Evolutionary conservation across 2,888 invertebrate genomes (phyloP), one percentile per base, ranked within the genome.

Genomic region (Allacma fusca): DNA sequence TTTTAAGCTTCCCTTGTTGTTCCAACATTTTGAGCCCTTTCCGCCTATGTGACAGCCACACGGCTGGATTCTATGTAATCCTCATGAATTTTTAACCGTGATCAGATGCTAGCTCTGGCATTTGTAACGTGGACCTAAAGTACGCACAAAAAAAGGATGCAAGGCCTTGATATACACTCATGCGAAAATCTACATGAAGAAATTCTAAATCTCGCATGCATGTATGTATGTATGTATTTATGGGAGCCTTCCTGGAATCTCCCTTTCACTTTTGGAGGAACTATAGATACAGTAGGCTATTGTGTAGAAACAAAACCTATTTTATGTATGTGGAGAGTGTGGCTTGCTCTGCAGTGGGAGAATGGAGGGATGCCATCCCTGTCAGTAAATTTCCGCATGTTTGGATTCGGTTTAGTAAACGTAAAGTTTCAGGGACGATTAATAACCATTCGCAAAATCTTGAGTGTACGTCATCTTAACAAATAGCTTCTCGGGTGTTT

Each of bases 371-470:
- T 50, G 50, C 24, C 62, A 50, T 50, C 19, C 50, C 50, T 50
- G 62, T 62, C 62, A 62, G 62, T 62, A 62, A 23, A 62, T 62
- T 62, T 62, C 62, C 62, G 62, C 62, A 62, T 62, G 62, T 62
- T 62, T 62, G 62, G 50, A 50, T 50, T 50, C 9, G 50, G 19
- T 50, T 50, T 50, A 50, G 5, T 50, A 16, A 12, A 12, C 50
- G 50, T n/a, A 50, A 50, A 50, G 50, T 50, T 50, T 50, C 50
- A 19, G n/a, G 50, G 50, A 50, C 50, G 50, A 50, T 50, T 50
- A 12, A 50, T 12, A 50, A 50, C 50, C 50, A 5, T 50, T 5
- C 9, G 50, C 19, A 13, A 5, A 50, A 50, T 50, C 50, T 16
- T 50, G n/a, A 50, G 50, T 50, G 50, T 50, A 50, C n/a, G 50